Conservation (phyloP, 1,140 invertebrate species). For the Lysiphlebus fabarum region DNA sequence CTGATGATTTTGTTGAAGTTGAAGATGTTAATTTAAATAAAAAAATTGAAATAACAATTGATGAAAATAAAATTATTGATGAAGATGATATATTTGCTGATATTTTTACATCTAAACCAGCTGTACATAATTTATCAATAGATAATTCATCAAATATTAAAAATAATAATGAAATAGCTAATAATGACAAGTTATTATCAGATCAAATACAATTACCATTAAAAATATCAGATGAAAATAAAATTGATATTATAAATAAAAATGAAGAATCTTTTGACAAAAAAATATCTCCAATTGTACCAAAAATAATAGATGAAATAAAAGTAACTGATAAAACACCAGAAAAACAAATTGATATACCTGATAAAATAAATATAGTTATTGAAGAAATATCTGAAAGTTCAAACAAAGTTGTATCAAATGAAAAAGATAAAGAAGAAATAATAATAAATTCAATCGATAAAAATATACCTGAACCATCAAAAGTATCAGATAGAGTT, state of each 20-base stretch:
- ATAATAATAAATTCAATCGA: neutral
- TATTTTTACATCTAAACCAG: conserved; percentile 16
- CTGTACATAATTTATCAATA: neutral
- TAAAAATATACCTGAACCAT: too few relatives aligned
- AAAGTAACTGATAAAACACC: neutral
- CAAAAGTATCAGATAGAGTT: conserved; percentile 2
- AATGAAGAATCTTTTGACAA: too few relatives aligned
- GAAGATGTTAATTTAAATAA: conserved; percentile 33
- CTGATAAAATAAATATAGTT: neutral
- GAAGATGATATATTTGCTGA: conserved; percentile 28
- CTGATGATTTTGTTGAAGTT: conserved; percentile 52
- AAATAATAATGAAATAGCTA: too few relatives aligned
- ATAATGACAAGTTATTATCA: too few relatives aligned
- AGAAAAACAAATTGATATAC: conserved; percentile 44
- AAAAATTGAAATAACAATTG: conserved; percentile 41
- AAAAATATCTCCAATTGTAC: too few relatives aligned
- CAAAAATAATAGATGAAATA: too few relatives aligned
- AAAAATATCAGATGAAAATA: too few relatives aligned
- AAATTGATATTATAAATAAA: too few relatives aligned
- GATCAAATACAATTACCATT: too few relatives aligned
- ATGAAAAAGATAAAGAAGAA: neutral
- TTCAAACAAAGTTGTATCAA: neutral
- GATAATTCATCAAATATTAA: neutral
- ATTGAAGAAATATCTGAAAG: neutral
- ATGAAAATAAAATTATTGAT: conserved; percentile 35